phyloP scores from a whole-genome alignment of 1,140 invertebrate genomes.

The Caerostris darwini region DNA sequence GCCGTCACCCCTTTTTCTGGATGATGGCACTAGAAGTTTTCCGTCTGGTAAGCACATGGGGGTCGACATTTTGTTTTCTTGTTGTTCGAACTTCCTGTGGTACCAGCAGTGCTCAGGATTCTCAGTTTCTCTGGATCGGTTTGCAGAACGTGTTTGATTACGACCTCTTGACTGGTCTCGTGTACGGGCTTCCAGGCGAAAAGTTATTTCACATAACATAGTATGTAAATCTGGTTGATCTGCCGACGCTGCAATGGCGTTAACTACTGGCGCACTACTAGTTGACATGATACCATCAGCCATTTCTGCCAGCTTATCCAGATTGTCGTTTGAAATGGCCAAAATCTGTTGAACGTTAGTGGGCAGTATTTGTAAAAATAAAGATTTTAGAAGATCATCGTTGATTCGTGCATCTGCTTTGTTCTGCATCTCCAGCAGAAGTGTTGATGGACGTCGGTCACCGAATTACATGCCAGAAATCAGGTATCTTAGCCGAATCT shows the following conservation, averaged over 20 bases:
- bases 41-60: constrained; percentile 50
- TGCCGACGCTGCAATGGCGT: background rate
- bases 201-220: background rate
- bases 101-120: constrained; percentile 59
- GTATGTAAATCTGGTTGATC: background rate
- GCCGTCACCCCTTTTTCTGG: background rate
- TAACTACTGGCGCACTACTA: background rate
- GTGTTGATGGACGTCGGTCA: constrained; percentile 4
- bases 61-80: constrained; percentile 64
- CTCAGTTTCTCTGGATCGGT: constrained; percentile 79
- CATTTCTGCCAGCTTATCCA: constrained; percentile 53
- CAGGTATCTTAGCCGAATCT: background rate
- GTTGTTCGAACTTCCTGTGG: constrained; percentile 70
- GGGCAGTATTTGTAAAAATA: constrained; percentile 40
- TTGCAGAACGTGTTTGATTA: background rate
- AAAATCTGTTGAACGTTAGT: constrained; percentile 45
- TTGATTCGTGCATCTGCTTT: background rate
- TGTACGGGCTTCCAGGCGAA: background rate
- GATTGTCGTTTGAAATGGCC: constrained; percentile 38
- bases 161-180: background rate
- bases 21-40: constrained; percentile 63
- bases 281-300: constrained; percentile 21
- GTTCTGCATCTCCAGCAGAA: constrained; percentile 15
- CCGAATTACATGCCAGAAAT: constrained; percentile 35
- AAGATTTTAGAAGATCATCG: constrained; percentile 45